Base-by-base conservation (phyloP, 2,113 vertebrate genomes). In the Anguilla rostrata region DNA sequence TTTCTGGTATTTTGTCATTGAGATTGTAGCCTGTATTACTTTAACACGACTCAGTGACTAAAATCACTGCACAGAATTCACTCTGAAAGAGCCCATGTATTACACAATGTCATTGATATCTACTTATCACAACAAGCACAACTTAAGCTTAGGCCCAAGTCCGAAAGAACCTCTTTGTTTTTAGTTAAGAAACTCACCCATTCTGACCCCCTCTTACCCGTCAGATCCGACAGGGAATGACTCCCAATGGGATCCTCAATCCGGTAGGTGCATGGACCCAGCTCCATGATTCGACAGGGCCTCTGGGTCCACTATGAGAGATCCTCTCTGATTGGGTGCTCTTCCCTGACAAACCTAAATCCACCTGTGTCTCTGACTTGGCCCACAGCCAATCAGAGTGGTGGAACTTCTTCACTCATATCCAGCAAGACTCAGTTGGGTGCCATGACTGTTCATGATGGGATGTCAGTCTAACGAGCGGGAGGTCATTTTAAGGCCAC, bases 201-300 rank as follows among this genome's bases (percentile, higher is more conserved):
- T 43, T 40, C 83, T 83, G 66, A 84, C 56, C 34, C 20, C 87
- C 53, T 84, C 78, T 84, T 29, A 63, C 83, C 79, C 84, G 87
- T 85, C 83, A 87, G 87, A 84, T 87, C 34, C 87, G 87, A 81
- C 53, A 84, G 78, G 87, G 83, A 80, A 87, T 87, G 87, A 86
- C 84, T 26, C 84, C 84, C 81, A 85, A 85, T 86, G 83, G 87
- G 53, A 81, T 85, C 39, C 84, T 85, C 79, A 81, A 83, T 39
- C 87, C 78, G 87, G 84, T 85, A 85, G 84, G 87, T 43, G 80
- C 81, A 78, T 78, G 57, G 60, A 81, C 40, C 43, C 66, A 41
- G 20, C 87, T 40, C 56, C 56, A 46, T 79, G 75, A 66, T 49
- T 82, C 78, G 26, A 63, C 53, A 82, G 84, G 84, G 63, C 40